Conservation (phyloP, 2,797 vertebrate species). For the Cynodonichthys magdalenae region DNA sequence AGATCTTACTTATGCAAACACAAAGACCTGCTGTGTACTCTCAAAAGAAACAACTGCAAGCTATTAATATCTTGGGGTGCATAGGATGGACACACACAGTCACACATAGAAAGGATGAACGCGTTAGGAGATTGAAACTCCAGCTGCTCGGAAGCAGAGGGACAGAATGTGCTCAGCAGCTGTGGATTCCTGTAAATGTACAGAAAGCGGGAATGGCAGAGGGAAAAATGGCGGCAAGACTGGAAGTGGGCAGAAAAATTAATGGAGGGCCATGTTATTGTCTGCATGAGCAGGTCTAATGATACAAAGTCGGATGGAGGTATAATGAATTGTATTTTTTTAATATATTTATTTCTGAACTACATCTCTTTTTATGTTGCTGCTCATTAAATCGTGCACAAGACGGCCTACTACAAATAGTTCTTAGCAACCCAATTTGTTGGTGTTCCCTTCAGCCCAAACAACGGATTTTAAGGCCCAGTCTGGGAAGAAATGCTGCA, state of each 20-base stretch:
- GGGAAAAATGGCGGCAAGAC: slow-evolving; percentile 25
- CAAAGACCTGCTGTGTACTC: slow-evolving; percentile 77
- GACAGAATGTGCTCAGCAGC: slow-evolving; percentile 78
- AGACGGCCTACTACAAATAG: background rate
- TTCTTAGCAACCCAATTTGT: slow-evolving; percentile 13
- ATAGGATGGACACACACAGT: slow-evolving; percentile 46
- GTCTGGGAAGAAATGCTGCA: slow-evolving; percentile 47
- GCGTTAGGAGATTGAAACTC: slow-evolving; percentile 71
- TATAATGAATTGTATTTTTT: background rate
- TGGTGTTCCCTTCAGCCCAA: slow-evolving; percentile 25
- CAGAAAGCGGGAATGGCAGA: slow-evolving; percentile 23
- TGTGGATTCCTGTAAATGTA: slow-evolving; percentile 72
- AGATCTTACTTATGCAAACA: slow-evolving; percentile 75
- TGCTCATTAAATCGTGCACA: slow-evolving; percentile 17
- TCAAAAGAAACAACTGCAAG: slow-evolving; percentile 74
- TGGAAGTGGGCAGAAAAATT: slow-evolving; percentile 19
- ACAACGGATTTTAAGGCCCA: slow-evolving; percentile 54
- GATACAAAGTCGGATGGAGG: background rate
- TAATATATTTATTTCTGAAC: background rate
- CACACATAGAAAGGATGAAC: slow-evolving; percentile 52
- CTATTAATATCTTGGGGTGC: slow-evolving; percentile 72
- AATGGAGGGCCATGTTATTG: slow-evolving; percentile 10
- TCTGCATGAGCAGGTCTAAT: background rate
- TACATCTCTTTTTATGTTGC: slow-evolving; percentile 21
- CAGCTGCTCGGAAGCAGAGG: slow-evolving; percentile 77